These are phyloP conservation scores for Syngnathus acus DNA, from an alignment of 2,797 vertebrate genomes.

Conservation along the genomic window DNA sequence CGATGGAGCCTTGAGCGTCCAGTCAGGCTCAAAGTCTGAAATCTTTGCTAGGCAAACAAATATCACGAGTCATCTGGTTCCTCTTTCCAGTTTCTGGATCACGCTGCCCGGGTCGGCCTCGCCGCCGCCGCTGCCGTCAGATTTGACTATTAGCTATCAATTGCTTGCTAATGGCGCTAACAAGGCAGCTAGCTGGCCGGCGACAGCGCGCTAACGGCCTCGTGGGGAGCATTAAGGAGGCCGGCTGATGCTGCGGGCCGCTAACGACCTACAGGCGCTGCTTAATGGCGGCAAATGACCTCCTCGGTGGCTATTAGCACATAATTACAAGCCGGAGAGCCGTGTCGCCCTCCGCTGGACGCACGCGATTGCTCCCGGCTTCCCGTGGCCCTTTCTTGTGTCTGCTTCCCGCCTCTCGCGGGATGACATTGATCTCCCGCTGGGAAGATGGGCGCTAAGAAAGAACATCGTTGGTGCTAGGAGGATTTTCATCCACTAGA, in stretches of 20 bases:
- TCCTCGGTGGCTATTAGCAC: conserved; percentile 83
- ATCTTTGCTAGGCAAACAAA: not conserved
- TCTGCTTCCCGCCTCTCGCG: conserved; percentile 22
- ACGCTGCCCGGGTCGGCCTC: conserved; percentile 63
- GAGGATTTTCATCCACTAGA: not conserved
- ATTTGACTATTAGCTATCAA: conserved; percentile 85
- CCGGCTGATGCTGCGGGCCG: conserved; percentile 80
- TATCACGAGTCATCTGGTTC: not conserved
- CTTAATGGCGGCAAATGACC: conserved; percentile 83
- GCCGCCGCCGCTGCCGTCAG: conserved; percentile 56
- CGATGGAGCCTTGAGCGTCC: not conserved
- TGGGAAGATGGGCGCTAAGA: conserved; percentile 48
- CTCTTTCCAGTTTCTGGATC: too few species aligned
- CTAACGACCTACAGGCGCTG: conserved; percentile 82
- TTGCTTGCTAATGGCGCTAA: conserved; percentile 82
- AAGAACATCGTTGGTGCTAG: not conserved
- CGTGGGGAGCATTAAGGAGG: conserved; percentile 80
- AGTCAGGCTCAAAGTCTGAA: not conserved
- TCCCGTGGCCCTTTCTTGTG: conserved; percentile 34
- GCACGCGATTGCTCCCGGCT: conserved; percentile 69
- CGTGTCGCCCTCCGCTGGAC: conserved; percentile 77
- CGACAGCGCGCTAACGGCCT: conserved; percentile 79
- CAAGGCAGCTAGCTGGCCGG: conserved; percentile 76
- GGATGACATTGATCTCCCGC: conserved; percentile 50
- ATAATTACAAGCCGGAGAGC: conserved; percentile 84